Conservation (phyloP, 2,888 invertebrate genomes). For the Dexiosoma caninum region DNA sequence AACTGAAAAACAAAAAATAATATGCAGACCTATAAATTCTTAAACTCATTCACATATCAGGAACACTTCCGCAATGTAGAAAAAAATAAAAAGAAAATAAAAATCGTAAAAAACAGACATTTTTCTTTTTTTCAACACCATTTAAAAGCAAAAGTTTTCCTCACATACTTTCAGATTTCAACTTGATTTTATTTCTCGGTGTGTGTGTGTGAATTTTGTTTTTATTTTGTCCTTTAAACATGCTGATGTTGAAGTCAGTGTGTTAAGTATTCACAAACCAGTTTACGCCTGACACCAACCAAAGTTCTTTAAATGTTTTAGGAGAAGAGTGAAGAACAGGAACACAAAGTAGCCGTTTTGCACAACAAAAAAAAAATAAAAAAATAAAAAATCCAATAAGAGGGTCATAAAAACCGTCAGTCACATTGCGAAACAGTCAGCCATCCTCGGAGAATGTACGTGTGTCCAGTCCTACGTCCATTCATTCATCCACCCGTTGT, state of each 20-base stretch:
- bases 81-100: neutral
- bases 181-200: neutral
- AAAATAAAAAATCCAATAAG: slow-evolving; percentile 46
- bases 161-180: slow-evolving; percentile 17
- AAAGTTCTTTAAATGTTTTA: slow-evolving; percentile 58
- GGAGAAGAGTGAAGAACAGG: slow-evolving; percentile 18
- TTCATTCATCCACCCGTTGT: slow-evolving; percentile 34
- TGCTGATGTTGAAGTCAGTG: slow-evolving; percentile 52
- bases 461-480: slow-evolving; percentile 33
- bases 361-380: too few relatives aligned
- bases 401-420: slow-evolving; percentile 49
- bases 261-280: slow-evolving; percentile 58
- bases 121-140: slow-evolving; percentile 13
- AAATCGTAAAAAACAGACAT: too few relatives aligned
- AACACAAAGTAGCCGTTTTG: slow-evolving; percentile 31
- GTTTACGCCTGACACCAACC: slow-evolving; percentile 57
- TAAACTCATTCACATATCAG: neutral
- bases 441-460: neutral
- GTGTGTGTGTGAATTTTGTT: neutral
- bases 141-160: slow-evolving; percentile 58
- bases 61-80: neutral
- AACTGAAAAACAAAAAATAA: neutral
- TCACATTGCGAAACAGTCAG: slow-evolving; percentile 4
- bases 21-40: slow-evolving; percentile 13
- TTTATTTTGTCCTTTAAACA: neutral